Evolutionary conservation across 2,797 vertebrate genomes (phyloP).

Genomic region (Micromesistius poutassou): DNA sequence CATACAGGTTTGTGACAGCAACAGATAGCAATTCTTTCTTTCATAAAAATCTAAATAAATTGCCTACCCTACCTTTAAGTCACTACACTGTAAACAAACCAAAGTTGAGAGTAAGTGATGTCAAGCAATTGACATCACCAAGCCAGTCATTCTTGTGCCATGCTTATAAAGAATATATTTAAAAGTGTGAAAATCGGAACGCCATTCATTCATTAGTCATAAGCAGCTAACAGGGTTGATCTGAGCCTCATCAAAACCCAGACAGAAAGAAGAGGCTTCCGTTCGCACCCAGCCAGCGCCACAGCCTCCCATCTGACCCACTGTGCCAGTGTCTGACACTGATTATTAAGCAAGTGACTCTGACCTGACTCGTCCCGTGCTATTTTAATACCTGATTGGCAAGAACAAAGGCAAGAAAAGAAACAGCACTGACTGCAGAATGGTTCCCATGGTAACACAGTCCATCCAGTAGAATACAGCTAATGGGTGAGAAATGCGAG

Average conservation of each 20-base stretch:
- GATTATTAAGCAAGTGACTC: slow-evolving; percentile 39
- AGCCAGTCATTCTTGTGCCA: no score
- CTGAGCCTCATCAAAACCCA: slow-evolving; percentile 6
- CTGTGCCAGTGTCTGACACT: slow-evolving; percentile 27
- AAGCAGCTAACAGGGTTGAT: slow-evolving; percentile 11
- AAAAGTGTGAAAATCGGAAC: background rate
- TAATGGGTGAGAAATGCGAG: slow-evolving; percentile 64
- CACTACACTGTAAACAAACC: no score
- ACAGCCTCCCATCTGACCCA: background rate
- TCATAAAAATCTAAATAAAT: no score
- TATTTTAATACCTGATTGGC: slow-evolving; percentile 59
- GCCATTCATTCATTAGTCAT: background rate
- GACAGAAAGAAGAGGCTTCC: no score
- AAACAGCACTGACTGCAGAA: slow-evolving; percentile 55
- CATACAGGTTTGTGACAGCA: no score
- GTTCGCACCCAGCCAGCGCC: slow-evolving; percentile 1
- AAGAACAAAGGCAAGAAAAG: slow-evolving; percentile 36
- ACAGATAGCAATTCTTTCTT: no score
- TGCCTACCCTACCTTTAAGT: no score
- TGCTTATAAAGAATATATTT: background rate
- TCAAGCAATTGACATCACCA: no score
- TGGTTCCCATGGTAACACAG: slow-evolving; percentile 75
- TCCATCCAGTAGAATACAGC: slow-evolving; percentile 58
- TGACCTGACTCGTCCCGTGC: slow-evolving; percentile 44
- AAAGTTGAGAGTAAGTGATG: no score